These are phyloP conservation scores for Ferdinandea cuprea DNA, from an alignment of 2,888 invertebrate species.

Conservation along the genomic window DNA sequence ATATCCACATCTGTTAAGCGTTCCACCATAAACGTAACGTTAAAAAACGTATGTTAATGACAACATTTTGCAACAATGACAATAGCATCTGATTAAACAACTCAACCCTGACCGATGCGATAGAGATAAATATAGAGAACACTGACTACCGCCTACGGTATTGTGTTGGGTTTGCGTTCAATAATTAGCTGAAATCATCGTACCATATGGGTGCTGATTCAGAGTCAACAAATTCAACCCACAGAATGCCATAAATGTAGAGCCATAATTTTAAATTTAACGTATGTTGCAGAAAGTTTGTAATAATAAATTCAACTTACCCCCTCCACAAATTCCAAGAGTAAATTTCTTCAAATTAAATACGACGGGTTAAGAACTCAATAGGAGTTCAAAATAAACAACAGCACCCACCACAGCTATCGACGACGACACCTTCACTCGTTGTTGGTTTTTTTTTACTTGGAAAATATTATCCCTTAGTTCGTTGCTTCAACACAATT, in stretches of 20 bases:
- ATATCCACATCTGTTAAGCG: too few relatives aligned
- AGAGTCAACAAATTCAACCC: background rate
- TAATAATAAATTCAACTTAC: slow-evolving; percentile 16
- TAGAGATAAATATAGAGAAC: too few relatives aligned
- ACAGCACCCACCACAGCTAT: slow-evolving; percentile 14
- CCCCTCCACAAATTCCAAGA: slow-evolving; percentile 5
- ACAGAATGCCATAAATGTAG: too few relatives aligned
- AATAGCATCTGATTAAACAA: slow-evolving; percentile 44
- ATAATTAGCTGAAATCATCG: slow-evolving; percentile 32
- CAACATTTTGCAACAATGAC: too few relatives aligned
- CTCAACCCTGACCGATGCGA: slow-evolving; percentile 60
- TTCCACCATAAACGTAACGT: too few relatives aligned
- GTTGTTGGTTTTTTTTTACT: background rate
- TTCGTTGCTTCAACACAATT: slow-evolving; percentile 41
- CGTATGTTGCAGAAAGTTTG: background rate
- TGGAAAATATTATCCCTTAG: slow-evolving; percentile 46
- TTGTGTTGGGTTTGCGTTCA: background rate
- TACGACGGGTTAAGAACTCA: slow-evolving; percentile 1
- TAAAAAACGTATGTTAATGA: too few relatives aligned
- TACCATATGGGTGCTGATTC: slow-evolving; percentile 59
- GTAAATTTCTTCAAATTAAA: background rate
- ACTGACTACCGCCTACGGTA: background rate
- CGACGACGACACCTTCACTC: slow-evolving; percentile 29
- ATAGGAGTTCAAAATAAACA: slow-evolving; percentile 31
- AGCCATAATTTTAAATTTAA: background rate